Percentiles rank a stretch among this genome's conserved stretches.
These are phyloP conservation scores for Ceuthmochares aereus DNA, from an alignment of 2,113 vertebrate genomes.

Conservation along the genomic window DNA sequence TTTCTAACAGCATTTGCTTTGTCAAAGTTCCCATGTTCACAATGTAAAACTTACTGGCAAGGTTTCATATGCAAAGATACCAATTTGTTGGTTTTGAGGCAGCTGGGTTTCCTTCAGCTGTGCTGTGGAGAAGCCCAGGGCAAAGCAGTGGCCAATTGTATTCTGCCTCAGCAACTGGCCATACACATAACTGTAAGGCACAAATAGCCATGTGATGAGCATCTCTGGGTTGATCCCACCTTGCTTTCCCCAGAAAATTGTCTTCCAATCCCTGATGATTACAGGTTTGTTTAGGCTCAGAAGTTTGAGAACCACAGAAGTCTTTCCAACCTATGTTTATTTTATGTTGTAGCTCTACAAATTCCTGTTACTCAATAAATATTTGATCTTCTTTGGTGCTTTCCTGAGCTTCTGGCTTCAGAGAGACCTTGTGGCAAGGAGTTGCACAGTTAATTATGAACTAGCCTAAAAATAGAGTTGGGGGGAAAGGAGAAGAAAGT, in stretches of 20 bases:
- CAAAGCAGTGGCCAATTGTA: background rate
- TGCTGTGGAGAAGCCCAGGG: background rate
- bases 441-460: background rate
- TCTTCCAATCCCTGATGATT: background rate
- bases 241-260: background rate
- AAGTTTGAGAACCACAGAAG: background rate
- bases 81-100: background rate
- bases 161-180: background rate
- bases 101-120: background rate
- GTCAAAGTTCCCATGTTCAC: slow-evolving; percentile 61
- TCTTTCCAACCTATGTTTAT: background rate
- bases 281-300: background rate
- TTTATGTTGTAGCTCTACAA: background rate
- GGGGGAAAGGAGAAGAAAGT: background rate
- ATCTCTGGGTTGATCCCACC: background rate
- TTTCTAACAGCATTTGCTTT: slow-evolving; percentile 74
- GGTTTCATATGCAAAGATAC: slow-evolving; percentile 12
- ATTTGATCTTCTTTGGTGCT: background rate
- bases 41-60: slow-evolving; percentile 56
- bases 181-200: background rate
- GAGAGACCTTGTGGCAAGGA: background rate
- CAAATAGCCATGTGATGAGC: background rate
- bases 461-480: background rate
- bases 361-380: slow-evolving; percentile 9
- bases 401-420: slow-evolving; percentile 1